phyloP scores from a whole-genome alignment of 1,140 invertebrate species.

The Dendrolimus kikuchii region DNA sequence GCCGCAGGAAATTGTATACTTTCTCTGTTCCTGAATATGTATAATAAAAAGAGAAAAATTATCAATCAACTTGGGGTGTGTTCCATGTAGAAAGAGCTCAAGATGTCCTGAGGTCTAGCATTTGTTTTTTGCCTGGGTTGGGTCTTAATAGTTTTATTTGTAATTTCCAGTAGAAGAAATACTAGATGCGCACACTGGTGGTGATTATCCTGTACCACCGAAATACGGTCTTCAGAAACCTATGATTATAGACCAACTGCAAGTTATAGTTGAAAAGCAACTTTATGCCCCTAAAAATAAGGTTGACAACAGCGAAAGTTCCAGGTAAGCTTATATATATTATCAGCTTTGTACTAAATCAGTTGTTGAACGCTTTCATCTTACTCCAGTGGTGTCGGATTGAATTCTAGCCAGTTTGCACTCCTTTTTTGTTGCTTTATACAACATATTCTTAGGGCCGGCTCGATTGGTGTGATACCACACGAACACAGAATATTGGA shows the following conservation, averaged over 20 bases:
- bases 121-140: neutral
- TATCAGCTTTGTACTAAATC: constrained; percentile 1
- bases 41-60: no score
- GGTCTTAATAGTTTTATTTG: constrained; percentile 3
- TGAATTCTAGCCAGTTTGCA: no score
- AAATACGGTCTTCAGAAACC: constrained; percentile 46
- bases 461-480: no score
- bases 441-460: no score
- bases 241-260: constrained; percentile 70
- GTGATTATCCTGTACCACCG: constrained; percentile 63
- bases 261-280: constrained; percentile 64
- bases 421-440: no score
- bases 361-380: no score
- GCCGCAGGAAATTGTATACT: no score
- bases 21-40: no score
- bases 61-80: neutral
- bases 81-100: neutral
- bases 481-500: neutral
- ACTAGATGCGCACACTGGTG: constrained; percentile 44
- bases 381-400: no score
- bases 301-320: constrained; percentile 6
- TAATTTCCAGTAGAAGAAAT: constrained; percentile 69
- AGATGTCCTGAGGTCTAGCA: neutral
- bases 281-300: constrained; percentile 25
- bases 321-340: constrained; percentile 8